Evolutionary conservation across 2,888 invertebrate species (phyloP), one percentile per base, ranked within the genome.

Genomic region (Barypeithes pellucidus): DNA sequence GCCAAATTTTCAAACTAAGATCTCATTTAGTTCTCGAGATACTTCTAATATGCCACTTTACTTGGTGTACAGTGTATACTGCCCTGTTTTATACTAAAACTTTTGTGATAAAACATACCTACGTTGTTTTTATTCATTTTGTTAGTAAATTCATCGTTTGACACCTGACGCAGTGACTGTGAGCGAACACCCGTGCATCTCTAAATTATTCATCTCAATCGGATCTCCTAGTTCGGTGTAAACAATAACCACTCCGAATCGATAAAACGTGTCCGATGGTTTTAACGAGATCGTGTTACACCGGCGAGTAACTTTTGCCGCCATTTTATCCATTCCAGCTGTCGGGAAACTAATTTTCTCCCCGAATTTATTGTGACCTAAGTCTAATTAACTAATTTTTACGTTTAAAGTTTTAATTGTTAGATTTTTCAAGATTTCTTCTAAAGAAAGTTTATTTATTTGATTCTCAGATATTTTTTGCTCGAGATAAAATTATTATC

Each of bases 201-300:
- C 59, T 67, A 59, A 67, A 67, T 24, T 67, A 67, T 67, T 67
- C 67, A 67, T 18, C 12, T 24, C 43, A 41, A 54, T 54, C 52
- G 33, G 67, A 47, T 67, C 67, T 45, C 45, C 45, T n/a, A 59
- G 67, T 59, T 59, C 16, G 45, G 41, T 45, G 59, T 59, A 43
- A 67, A 67, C 67, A 59, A 45, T 59, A 59, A 43, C 67, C 59
- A 45, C 16, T 67, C 47, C 29, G 59, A 67, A 67, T 67, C 57
- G 59, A 59, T 59, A 24, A 59, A 43, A 59, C 67, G 67, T 67
- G 67, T 45, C 45, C 59, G 3, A 14, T 45, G 24, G 61, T 43
- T 61, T 61, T 14, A 43, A 43, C 61, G 45, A 61, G 61, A 43
- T 43, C 29, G 61, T 14, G 20, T 39, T 60, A 60, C 41, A 39